Conservation (phyloP, 2,797 vertebrate genomes). For the Macropus fuliginosus region DNA sequence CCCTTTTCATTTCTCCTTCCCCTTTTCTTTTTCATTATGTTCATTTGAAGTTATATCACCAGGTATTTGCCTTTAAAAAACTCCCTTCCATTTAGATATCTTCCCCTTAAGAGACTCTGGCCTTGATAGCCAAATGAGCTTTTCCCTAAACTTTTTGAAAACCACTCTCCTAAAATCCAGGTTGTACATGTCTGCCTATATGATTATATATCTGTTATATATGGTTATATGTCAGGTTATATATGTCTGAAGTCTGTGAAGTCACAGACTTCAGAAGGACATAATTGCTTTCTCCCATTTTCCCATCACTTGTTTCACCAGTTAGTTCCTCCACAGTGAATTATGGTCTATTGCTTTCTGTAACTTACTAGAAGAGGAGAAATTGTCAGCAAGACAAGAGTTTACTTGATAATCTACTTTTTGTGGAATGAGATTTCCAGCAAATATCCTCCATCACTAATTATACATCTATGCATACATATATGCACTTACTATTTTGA, state of each 20-base stretch:
- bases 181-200: background rate
- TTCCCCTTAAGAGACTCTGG: background rate
- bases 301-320: background rate
- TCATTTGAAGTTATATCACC: background rate
- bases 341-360: background rate
- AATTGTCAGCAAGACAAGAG: background rate
- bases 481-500: background rate
- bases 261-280: background rate
- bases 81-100: background rate
- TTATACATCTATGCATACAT: background rate
- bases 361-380: background rate
- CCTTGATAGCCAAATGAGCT: background rate
- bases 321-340: background rate
- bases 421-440: background rate
- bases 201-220: too few relatives aligned
- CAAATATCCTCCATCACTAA: background rate
- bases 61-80: background rate
- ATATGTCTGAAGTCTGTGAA: too few relatives aligned
- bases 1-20: background rate
- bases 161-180: background rate
- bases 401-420: background rate
- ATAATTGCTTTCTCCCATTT: background rate
- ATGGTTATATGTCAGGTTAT: too few relatives aligned
- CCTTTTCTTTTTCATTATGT: background rate
- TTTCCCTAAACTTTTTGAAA: background rate